Conservation (phyloP, 2,113 vertebrate species). For the Tursiops truncatus region DNA sequence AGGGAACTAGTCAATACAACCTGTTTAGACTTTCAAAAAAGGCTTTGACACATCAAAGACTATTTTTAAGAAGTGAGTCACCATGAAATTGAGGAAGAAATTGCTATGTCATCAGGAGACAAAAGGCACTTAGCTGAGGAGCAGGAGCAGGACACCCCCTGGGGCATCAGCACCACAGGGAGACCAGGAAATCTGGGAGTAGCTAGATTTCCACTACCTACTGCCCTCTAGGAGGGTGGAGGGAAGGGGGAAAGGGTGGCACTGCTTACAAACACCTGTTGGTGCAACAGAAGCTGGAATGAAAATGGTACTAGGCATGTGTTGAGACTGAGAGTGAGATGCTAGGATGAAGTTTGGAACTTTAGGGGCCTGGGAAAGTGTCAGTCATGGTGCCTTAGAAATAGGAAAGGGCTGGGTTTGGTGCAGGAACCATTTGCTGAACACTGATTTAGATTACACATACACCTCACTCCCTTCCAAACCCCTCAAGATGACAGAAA, state of each 20-base stretch:
- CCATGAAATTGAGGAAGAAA: constrained; percentile 58
- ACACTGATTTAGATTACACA: not conserved
- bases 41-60: constrained; percentile 66
- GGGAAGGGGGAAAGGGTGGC: not conserved
- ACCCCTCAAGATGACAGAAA: not conserved
- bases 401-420: not conserved
- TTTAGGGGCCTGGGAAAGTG: not conserved
- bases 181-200: constrained; percentile 49
- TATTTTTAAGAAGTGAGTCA: constrained; percentile 76
- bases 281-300: not conserved
- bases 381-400: not conserved
- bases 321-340: not conserved
- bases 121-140: constrained; percentile 64
- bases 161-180: not conserved
- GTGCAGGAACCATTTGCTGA: not conserved
- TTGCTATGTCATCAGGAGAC: constrained; percentile 68
- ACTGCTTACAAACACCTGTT: not conserved
- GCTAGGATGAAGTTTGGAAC: not conserved
- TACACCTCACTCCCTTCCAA: not conserved
- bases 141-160: not conserved
- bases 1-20: constrained; percentile 55
- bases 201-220: not conserved
- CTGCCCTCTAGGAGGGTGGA: not conserved
- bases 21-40: constrained; percentile 50
- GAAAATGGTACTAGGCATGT: not conserved